Evolutionary conservation across 1,140 invertebrate species (phyloP).

Genomic region (Pogonomyrmex californicus): DNA sequence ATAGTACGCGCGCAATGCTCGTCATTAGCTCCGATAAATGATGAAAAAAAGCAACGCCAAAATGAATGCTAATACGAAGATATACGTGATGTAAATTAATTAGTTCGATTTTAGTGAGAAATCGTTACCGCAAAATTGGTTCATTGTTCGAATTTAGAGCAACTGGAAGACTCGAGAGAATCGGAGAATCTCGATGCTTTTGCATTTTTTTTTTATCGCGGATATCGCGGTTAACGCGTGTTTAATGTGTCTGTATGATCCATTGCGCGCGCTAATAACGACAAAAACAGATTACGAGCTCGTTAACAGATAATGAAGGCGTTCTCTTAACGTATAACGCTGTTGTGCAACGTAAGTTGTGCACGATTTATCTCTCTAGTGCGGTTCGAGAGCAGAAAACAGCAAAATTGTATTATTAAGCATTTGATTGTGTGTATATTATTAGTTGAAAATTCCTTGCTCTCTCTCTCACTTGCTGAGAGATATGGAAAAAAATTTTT

Average conservation of each 20-base stretch:
- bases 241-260: conserved; percentile 40
- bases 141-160: background rate
- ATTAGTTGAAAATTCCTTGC: background rate
- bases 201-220: background rate
- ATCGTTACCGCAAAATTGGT: conserved; percentile 17
- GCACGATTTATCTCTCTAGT: background rate
- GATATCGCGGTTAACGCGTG: background rate
- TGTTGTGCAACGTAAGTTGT: background rate
- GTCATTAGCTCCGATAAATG: conserved; percentile 23
- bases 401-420: background rate
- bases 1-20: background rate
- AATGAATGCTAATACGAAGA: conserved; percentile 15
- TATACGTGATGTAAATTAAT: conserved; percentile 22
- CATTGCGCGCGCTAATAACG: conserved; percentile 44
- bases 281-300: conserved; percentile 53
- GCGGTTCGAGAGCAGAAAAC: background rate
- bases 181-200: background rate
- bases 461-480: background rate
- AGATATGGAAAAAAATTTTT: background rate
- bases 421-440: background rate
- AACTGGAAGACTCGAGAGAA: background rate
- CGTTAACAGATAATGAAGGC: conserved; percentile 42
- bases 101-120: background rate
- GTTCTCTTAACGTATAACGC: background rate
- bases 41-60: background rate